Conservation (phyloP, 1,140 invertebrate genomes). For the Lasioglossum albipes region DNA sequence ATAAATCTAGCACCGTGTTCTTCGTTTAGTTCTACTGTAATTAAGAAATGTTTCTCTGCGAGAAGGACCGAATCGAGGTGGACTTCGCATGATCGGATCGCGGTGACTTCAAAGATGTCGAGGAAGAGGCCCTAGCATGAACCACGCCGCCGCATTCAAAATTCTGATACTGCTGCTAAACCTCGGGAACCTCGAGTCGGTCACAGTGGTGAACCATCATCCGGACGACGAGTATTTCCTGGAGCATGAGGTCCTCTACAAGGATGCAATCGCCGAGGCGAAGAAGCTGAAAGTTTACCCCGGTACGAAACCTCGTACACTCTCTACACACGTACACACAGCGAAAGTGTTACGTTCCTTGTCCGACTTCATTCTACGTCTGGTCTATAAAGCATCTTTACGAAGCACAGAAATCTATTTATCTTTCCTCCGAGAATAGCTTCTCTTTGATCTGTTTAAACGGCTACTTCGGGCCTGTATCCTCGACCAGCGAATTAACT, state of each 20-base stretch:
- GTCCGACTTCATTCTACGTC: conserved; percentile 37
- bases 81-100: neutral
- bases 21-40: too few relatives aligned
- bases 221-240: conserved; percentile 70
- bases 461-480: conserved; percentile 44
- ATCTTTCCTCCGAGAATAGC: conserved; percentile 54
- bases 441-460: conserved; percentile 59
- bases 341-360: conserved; percentile 39
- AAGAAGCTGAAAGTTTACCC: conserved; percentile 70
- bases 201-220: conserved; percentile 73
- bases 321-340: conserved; percentile 4
- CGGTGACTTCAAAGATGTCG: conserved; percentile 59
- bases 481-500: conserved; percentile 29
- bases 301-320: conserved; percentile 59
- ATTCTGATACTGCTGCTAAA: conserved; percentile 65
- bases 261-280: conserved; percentile 72
- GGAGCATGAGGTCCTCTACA: conserved; percentile 72
- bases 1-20: too few relatives aligned
- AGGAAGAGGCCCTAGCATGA: conserved; percentile 73
- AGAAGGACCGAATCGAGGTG: neutral
- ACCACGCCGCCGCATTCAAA: conserved; percentile 56
- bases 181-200: conserved; percentile 65
- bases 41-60: conserved; percentile 31
- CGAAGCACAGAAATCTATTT: conserved; percentile 55
- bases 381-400: conserved; percentile 54